A percentile compares a stretch with the other conserved stretches of the same genome.
Conservation (phyloP, 1,140 invertebrate species). For the Drosophila quadrilineata region DNA sequence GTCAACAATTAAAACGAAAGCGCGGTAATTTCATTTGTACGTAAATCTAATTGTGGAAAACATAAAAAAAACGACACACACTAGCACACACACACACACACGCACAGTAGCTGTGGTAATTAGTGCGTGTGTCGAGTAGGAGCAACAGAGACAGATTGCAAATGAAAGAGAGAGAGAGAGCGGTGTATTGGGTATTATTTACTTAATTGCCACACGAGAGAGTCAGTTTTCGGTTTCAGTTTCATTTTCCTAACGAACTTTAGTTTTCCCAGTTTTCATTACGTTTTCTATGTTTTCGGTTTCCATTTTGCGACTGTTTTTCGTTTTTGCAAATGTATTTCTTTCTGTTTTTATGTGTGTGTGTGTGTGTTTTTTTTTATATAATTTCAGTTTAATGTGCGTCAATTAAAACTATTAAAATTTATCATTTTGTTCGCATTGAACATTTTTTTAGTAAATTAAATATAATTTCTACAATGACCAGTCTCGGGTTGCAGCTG, state of each 20-base stretch:
- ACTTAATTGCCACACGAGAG: constrained; percentile 44
- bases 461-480: constrained; percentile 60
- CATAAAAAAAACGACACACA: constrained; percentile 32
- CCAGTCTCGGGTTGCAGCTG: constrained; percentile 23
- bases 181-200: not conserved
- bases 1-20: constrained; percentile 76
- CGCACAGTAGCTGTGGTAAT: constrained; percentile 59
- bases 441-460: constrained; percentile 48
- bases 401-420: constrained; percentile 74
- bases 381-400: constrained; percentile 73
- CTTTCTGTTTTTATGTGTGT: constrained; percentile 12
- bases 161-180: not conserved
- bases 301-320: constrained; percentile 63
- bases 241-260: too few relatives aligned
- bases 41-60: constrained; percentile 75
- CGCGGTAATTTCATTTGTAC: constrained; percentile 76
- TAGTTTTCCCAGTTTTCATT: constrained; percentile 18
- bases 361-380: constrained; percentile 9
- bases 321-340: constrained; percentile 58
- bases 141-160: not conserved
- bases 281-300: constrained; percentile 37
- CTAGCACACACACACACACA: not conserved
- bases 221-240: not conserved
- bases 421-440: constrained; percentile 53
- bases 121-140: constrained; percentile 61